Base-by-base conservation (phyloP, 2,797 vertebrate genomes). In the Tokudaia tokunoshimensis region DNA sequence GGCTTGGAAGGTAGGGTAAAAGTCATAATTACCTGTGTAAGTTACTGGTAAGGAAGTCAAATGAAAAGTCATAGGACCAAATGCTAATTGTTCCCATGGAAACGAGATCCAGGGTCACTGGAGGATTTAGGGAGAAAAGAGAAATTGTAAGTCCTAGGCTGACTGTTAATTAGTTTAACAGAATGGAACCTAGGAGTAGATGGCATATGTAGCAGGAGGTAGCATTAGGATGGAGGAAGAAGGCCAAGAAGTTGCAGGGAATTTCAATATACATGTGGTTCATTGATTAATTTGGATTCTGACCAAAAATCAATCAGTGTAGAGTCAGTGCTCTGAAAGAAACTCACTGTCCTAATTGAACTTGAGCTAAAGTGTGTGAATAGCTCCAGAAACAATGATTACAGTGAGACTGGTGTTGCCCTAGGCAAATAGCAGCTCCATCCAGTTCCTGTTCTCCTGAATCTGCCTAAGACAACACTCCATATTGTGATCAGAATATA, bases 101-200 rank as follows among this genome's bases (percentile, higher is more conserved):
- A 95, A 96, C 52, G 83, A 83, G 52, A 80, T 87, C 41, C 87
- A 89, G 37, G 44, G 44, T 92, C 79, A 89, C 11, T 75, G 24
- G 31, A 90, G 47, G 52, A 92, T 90, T 95, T 92, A 26, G 52
- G 37, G 22, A 92, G 47, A 88, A 90, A 93, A 95, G 83, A 74
- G 59, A 96, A 96, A 93, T 67, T 65, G 12, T 61, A 94, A 89
- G 87, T 93, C 44, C 24, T 84, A 74, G 72, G n/a, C 84, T 82
- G 61, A 85, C 57, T 94, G 41, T 74, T 94, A 95, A 96, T 86
- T 97, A 91, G 44, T 87, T 95, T 92, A 84, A 93, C 47, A 96
- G 50, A 96, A 92, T 95, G 52, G 26, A 63, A 92, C 6, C 74
- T 89, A 80, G 4, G 19, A 65, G 7, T 86, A 65, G 19, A 84